Conservation (phyloP, 1,140 invertebrate genomes). For the Penaeus indicus region DNA sequence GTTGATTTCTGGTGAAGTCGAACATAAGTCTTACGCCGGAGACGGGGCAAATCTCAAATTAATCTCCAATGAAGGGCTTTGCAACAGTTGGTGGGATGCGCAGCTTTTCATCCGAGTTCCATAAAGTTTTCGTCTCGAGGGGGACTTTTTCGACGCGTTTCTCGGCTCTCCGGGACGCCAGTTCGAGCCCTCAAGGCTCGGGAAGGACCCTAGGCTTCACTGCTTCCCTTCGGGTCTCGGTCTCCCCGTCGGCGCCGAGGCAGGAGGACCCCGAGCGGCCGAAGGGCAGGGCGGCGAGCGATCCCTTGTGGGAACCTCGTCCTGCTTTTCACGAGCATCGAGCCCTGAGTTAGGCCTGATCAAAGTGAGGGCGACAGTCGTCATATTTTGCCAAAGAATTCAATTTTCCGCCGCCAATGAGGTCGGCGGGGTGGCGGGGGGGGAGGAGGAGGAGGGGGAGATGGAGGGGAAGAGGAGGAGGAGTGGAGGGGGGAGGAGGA, state of each 20-base stretch:
- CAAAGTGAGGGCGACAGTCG: conserved; percentile 57
- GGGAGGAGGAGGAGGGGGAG: background rate
- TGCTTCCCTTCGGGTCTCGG: too few relatives aligned
- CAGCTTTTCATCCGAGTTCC: background rate
- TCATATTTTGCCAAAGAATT: conserved; percentile 61
- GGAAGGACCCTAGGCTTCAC: too few relatives aligned
- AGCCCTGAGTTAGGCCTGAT: conserved; percentile 54
- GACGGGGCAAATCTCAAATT: conserved; percentile 59
- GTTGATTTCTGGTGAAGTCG: conserved; percentile 50
- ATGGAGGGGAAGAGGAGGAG: background rate
- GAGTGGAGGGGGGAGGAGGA: background rate
- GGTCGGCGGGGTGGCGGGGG: conserved; percentile 11
- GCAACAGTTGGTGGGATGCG: conserved; percentile 42
- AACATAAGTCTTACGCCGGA: conserved; percentile 45
- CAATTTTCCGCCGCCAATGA: conserved; percentile 48
- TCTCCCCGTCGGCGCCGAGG: too few relatives aligned
- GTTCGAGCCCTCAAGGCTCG: too few relatives aligned
- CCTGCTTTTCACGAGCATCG: conserved; percentile 37
- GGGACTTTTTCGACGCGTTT: background rate
- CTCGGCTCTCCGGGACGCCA: background rate
- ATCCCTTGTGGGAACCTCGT: background rate
- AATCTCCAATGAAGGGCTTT: conserved; percentile 62
- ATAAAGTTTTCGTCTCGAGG: background rate
- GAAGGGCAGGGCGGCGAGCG: conserved; percentile 4
- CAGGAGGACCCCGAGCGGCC: too few relatives aligned